phyloP scores from a whole-genome alignment of 2,797 vertebrate genomes.

The Ficedula albicollis region DNA sequence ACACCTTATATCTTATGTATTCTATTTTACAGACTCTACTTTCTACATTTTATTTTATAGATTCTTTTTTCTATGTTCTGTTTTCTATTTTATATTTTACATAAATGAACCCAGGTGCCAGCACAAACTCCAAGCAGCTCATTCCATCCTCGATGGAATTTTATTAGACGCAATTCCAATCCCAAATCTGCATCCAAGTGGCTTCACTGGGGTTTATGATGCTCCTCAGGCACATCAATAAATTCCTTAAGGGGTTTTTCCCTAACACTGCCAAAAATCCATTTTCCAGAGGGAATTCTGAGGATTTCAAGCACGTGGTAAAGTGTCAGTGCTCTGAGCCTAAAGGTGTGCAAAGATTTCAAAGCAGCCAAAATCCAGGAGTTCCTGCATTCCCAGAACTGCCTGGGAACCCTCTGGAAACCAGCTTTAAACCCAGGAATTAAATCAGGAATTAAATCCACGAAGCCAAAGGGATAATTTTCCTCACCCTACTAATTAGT shows the following conservation, averaged over 20 bases:
- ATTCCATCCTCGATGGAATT: conserved; percentile 1
- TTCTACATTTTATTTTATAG: background rate
- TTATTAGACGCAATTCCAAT: conserved; percentile 2
- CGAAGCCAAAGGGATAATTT: background rate
- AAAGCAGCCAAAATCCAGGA: background rate
- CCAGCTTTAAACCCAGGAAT: background rate
- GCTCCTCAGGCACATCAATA: conserved; percentile 43
- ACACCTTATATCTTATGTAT: too few relatives aligned
- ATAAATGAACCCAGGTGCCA: background rate
- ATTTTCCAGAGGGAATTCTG: background rate
- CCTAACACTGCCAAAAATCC: conserved; percentile 19
- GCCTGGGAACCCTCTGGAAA: background rate
- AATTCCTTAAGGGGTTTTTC: background rate
- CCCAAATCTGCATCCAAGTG: conserved; percentile 29
- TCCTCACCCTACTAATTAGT: background rate
- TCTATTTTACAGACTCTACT: too few relatives aligned
- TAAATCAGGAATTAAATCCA: background rate
- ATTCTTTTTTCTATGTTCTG: background rate
- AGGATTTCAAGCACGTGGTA: background rate
- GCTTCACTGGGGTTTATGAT: conserved; percentile 37
- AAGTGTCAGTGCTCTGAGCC: background rate
- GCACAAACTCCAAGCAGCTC: conserved; percentile 53
- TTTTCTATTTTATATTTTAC: background rate
- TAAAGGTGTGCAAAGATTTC: background rate
- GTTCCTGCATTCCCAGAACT: background rate